Percentiles rank a stretch among this genome's conserved stretches.
phyloP scores from a whole-genome alignment of 1,140 invertebrate species.

The Metaphire vulgaris region DNA sequence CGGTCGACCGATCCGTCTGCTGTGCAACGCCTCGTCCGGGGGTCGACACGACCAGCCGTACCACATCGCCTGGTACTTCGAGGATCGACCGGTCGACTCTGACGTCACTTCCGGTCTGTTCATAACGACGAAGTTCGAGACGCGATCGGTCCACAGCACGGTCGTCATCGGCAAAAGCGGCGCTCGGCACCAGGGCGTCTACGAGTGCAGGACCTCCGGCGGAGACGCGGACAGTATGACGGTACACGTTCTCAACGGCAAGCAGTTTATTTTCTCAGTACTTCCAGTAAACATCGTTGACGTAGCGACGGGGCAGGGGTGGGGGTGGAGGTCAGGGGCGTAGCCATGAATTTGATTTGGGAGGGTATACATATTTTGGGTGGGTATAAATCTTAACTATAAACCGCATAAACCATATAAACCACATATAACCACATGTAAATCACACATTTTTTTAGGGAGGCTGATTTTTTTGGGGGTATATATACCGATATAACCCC shows the following conservation, averaged over 20 bases:
- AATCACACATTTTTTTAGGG: too few species aligned
- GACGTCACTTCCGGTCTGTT: constrained; percentile 30
- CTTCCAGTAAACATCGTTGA: too few species aligned
- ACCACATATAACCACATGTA: too few species aligned
- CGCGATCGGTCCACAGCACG: constrained; percentile 33
- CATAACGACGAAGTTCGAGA: constrained; percentile 35
- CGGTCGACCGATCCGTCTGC: constrained; percentile 35
- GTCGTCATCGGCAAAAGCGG: constrained; percentile 36
- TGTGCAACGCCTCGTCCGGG: constrained; percentile 41
- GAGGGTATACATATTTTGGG: too few species aligned
- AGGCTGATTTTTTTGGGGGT: too few species aligned
- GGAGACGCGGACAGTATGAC: constrained; percentile 36
- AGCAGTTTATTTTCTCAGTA: too few species aligned
- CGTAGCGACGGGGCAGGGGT: too few species aligned
- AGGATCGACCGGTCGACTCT: constrained; percentile 38
- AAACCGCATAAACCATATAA: too few species aligned
- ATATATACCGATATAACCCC: too few species aligned
- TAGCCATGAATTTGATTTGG: too few species aligned
- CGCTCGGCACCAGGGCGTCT: constrained; percentile 37
- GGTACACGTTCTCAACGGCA: constrained; percentile 40
- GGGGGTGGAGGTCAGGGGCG: too few species aligned
- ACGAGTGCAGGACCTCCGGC: constrained; percentile 38
- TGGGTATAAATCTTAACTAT: too few species aligned
- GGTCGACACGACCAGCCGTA: constrained; percentile 38
- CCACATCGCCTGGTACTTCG: constrained; percentile 42